These are phyloP conservation scores for Drosophila quadrilineata DNA, from an alignment of 1,140 invertebrate species.

Conservation along the genomic window DNA sequence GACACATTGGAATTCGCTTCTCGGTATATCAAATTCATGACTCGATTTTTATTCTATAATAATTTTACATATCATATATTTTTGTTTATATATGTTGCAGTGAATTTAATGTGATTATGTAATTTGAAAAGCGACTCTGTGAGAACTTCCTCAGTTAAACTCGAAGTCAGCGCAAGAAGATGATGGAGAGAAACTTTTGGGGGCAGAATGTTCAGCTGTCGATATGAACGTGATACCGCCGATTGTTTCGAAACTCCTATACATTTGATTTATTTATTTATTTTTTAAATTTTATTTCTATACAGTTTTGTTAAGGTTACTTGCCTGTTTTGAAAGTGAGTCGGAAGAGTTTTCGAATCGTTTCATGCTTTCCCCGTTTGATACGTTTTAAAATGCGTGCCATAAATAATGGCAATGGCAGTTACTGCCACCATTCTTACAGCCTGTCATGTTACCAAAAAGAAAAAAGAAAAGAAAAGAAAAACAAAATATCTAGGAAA, in stretches of 20 bases:
- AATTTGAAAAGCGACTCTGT: no score
- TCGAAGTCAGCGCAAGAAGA: no score
- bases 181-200: no score
- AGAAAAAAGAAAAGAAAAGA: background rate
- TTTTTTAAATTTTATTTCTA: conserved; percentile 11
- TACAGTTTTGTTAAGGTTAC: conserved; percentile 27
- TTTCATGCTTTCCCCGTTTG: conserved; percentile 12
- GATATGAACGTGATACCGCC: conserved; percentile 19
- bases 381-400: conserved; percentile 44
- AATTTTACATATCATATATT: no score
- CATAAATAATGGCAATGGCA: conserved; percentile 50
- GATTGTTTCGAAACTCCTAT: no score
- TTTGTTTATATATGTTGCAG: no score
- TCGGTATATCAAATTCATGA: background rate
- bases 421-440: conserved; percentile 23
- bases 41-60: no score
- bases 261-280: conserved; percentile 14
- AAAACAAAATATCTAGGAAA: background rate
- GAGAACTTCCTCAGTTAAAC: no score
- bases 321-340: conserved; percentile 8
- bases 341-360: background rate
- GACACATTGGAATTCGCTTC: conserved; percentile 12
- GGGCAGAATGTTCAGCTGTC: conserved; percentile 27
- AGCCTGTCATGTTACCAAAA: conserved; percentile 4
- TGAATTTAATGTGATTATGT: no score